Evolutionary conservation across 1,140 invertebrate species (phyloP).

Genomic region (Zaprionus taronus): DNA sequence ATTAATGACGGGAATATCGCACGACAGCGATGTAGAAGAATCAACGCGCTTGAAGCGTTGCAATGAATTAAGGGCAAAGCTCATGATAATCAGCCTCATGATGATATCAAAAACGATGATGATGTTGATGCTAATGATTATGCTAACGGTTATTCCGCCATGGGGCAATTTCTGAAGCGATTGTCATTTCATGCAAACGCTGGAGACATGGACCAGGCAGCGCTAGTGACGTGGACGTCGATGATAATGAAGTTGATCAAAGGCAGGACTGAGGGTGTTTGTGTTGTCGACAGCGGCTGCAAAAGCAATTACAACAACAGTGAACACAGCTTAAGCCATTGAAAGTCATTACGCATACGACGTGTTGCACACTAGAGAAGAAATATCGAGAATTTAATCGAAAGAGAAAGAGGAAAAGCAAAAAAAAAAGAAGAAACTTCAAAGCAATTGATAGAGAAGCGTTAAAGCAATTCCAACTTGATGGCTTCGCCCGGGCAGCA

Average conservation of each 20-base stretch:
- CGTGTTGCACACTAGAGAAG: slow-evolving; percentile 28
- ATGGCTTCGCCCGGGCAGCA: slow-evolving; percentile 65
- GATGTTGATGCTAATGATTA: slow-evolving; percentile 9
- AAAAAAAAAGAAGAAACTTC: slow-evolving; percentile 7
- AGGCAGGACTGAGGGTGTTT: slow-evolving; percentile 37
- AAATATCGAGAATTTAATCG: neutral
- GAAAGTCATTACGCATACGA: slow-evolving; percentile 45
- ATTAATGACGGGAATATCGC: slow-evolving; percentile 69
- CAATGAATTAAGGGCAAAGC: slow-evolving; percentile 52
- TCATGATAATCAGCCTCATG: slow-evolving; percentile 28
- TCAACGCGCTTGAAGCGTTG: slow-evolving; percentile 45
- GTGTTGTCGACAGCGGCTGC: slow-evolving; percentile 19
- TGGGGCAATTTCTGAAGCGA: slow-evolving; percentile 24
- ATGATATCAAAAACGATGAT: slow-evolving; percentile 5
- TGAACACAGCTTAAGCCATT: slow-evolving; percentile 5
- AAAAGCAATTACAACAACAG: slow-evolving; percentile 20
- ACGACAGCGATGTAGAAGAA: slow-evolving; percentile 42
- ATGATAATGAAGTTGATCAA: slow-evolving; percentile 38
- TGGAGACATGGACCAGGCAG: slow-evolving; percentile 21
- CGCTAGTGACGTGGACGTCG: neutral
- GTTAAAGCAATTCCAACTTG: slow-evolving; percentile 42
- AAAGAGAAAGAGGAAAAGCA: neutral
- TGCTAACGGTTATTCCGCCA: slow-evolving; percentile 21
- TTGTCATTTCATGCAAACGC: slow-evolving; percentile 25
- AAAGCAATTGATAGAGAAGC: slow-evolving; percentile 5